A percentile compares a stretch with the other conserved stretches of the same genome.
phyloP scores from a whole-genome alignment of 2,888 invertebrate genomes.

The Lepidocyrtinus sp. region DNA sequence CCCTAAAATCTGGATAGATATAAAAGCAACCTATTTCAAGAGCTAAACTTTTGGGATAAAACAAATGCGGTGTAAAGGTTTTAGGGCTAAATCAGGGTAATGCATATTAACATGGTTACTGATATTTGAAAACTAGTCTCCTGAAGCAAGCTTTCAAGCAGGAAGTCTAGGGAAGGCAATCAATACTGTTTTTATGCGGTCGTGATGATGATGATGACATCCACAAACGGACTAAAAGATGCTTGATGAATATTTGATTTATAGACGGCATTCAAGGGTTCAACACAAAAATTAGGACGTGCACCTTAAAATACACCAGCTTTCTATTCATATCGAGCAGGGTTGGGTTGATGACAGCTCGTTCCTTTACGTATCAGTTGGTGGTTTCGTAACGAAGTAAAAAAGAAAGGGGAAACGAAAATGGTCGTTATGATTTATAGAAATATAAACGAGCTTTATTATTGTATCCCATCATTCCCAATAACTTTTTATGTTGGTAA shows the following conservation, averaged over 20 bases:
- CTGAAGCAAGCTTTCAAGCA: too few species aligned
- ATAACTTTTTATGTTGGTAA: not conserved
- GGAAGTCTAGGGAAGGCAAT: not conserved
- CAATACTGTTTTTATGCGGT: not conserved
- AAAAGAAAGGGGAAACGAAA: not conserved
- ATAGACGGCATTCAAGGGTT: constrained; percentile 41
- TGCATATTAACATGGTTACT: too few species aligned
- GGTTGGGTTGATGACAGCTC: not conserved
- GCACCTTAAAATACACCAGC: not conserved
- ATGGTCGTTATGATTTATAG: not conserved
- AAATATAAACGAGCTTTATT: not conserved
- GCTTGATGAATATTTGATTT: constrained; percentile 52
- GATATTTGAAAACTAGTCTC: too few species aligned
- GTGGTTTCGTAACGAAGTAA: not conserved
- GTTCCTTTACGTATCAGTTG: not conserved
- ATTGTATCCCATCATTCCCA: not conserved
- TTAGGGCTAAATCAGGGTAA: too few species aligned
- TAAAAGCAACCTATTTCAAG: too few species aligned
- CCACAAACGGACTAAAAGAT: constrained; percentile 33
- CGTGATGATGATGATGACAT: not conserved
- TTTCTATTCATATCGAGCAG: not conserved
- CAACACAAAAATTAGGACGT: constrained; percentile 11
- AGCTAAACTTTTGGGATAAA: too few species aligned
- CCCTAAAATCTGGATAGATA: too few species aligned
- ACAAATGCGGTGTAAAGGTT: too few species aligned